These are phyloP conservation scores for Delphinapterus leucas DNA, from an alignment of 2,113 vertebrate genomes.

Conservation along the genomic window DNA sequence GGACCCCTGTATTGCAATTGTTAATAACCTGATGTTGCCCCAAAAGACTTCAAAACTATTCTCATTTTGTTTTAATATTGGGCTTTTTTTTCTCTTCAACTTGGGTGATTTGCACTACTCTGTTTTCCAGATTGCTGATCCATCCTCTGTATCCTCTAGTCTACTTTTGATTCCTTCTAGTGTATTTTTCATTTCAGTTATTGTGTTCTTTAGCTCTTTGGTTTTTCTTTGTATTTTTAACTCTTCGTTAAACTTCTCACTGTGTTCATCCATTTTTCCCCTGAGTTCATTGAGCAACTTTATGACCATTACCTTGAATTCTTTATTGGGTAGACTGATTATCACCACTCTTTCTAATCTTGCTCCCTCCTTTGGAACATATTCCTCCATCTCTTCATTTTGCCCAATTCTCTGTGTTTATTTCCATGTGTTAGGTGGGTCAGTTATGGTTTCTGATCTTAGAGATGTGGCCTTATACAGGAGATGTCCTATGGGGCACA, in stretches of 20 bases:
- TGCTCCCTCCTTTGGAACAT: not conserved
- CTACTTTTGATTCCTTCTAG: not conserved
- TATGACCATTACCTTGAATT: not conserved
- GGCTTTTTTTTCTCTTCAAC: not conserved
- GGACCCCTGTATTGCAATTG: not conserved
- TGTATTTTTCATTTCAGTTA: not conserved
- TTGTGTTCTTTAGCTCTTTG: not conserved
- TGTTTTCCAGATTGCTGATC: not conserved
- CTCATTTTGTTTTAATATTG: not conserved
- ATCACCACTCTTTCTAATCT: not conserved
- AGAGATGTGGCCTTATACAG: not conserved
- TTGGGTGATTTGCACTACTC: not conserved
- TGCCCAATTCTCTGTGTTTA: not conserved
- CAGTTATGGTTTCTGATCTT: not conserved
- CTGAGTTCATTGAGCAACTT: not conserved
- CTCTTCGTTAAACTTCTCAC: not conserved
- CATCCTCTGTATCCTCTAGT: not conserved
- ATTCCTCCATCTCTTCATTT: not conserved
- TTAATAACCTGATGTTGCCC: not conserved
- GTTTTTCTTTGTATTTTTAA: not conserved
- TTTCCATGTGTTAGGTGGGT: not conserved
- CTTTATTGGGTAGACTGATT: not conserved
- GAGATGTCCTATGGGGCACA: not conserved
- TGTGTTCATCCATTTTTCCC: not conserved
- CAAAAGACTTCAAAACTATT: not conserved